Conservation (phyloP, 1,140 invertebrate genomes). For the Microplitis demolitor region DNA sequence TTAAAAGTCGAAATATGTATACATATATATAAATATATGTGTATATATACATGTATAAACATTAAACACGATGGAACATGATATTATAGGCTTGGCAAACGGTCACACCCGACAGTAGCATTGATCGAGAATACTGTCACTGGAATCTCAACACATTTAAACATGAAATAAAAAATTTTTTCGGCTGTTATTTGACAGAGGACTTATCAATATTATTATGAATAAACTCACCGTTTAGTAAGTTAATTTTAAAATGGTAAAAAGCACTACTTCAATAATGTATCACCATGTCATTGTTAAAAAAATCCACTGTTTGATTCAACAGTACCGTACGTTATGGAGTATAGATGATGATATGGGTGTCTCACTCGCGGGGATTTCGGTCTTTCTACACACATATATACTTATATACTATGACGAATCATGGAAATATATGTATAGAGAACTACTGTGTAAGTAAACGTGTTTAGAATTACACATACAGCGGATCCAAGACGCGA, state of each 20-base stretch:
- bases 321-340: conserved; percentile 8
- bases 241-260: conserved; percentile 23
- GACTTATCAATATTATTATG: conserved; percentile 32
- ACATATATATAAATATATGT: not conserved
- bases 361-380: not conserved
- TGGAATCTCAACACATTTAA: not conserved
- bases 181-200: not conserved
- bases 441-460: not conserved
- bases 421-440: too few species aligned
- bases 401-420: not conserved
- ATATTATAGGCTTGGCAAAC: conserved; percentile 30
- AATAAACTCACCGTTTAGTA: conserved; percentile 22
- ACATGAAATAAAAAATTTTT: not conserved
- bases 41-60: not conserved
- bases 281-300: conserved; percentile 45
- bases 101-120: conserved; percentile 50
- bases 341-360: not conserved
- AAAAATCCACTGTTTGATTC: conserved; percentile 39
- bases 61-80: not conserved
- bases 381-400: not conserved
- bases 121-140: conserved; percentile 44
- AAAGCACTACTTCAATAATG: conserved; percentile 23
- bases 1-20: not conserved
- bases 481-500: not conserved
- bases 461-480: not conserved